Evolutionary conservation across 2,797 vertebrate genomes (phyloP).

Genomic region (Tadarida brasiliensis): DNA sequence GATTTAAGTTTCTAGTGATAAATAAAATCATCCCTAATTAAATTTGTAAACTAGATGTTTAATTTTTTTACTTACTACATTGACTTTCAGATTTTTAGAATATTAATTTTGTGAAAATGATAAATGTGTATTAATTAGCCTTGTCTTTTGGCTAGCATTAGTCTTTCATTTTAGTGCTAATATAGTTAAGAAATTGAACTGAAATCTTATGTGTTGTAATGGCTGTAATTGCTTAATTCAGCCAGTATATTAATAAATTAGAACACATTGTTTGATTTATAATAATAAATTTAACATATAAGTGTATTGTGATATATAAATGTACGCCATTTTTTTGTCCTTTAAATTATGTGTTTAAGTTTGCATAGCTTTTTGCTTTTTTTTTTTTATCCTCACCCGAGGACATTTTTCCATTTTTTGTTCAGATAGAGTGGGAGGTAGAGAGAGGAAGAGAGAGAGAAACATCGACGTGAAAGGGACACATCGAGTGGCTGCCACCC

Average conservation of each 20-base stretch:
- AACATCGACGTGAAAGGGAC: too few relatives aligned
- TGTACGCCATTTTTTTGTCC: not conserved
- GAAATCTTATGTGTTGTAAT: not conserved
- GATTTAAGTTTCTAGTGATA: constrained; percentile 47
- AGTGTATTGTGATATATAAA: constrained; percentile 27
- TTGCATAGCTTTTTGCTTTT: constrained; percentile 26
- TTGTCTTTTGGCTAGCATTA: constrained; percentile 16
- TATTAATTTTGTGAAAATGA: constrained; percentile 37
- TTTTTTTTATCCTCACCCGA: too few relatives aligned
- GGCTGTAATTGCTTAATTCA: constrained; percentile 50
- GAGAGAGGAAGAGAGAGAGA: too few relatives aligned
- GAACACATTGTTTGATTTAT: constrained; percentile 21
- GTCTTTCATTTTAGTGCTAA: constrained; percentile 10
- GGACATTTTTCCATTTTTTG: too few relatives aligned
- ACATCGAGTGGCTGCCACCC: too few relatives aligned
- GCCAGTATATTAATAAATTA: constrained; percentile 58
- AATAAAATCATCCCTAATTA: constrained; percentile 4
- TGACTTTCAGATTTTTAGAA: constrained; percentile 40
- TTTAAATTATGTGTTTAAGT: constrained; percentile 21
- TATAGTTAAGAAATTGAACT: constrained; percentile 21
- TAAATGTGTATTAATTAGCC: not conserved
- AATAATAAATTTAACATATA: constrained; percentile 30
- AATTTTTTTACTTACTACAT: not conserved
- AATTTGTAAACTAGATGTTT: not conserved
- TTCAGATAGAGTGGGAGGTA: too few relatives aligned